Percentiles rank a stretch among this genome's conserved stretches.
Conservation (phyloP, 2,797 vertebrate genomes). For the Peromyscus attwateri region DNA sequence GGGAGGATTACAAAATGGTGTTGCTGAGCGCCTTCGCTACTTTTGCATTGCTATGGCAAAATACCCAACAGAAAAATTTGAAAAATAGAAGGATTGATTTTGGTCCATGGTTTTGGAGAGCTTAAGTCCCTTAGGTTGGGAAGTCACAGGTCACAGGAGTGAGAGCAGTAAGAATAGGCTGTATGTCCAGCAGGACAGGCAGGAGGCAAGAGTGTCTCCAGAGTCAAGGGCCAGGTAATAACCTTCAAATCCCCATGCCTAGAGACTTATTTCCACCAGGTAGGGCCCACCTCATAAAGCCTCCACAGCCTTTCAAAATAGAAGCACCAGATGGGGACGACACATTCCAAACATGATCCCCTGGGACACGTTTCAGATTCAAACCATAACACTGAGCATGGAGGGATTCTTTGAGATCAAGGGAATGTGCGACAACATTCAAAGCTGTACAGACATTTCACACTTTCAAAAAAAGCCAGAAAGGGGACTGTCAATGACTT, state of each 20-base stretch:
- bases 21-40: neutral
- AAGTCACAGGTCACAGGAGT: neutral
- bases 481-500: neutral
- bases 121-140: neutral
- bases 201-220: neutral
- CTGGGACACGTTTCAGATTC: neutral
- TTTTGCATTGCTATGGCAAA: neutral
- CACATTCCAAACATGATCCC: neutral
- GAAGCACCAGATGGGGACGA: neutral
- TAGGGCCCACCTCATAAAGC: neutral
- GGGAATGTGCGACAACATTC: neutral
- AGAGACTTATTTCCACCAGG: neutral
- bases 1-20: neutral
- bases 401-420: neutral
- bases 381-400: neutral
- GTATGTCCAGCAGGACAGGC: neutral
- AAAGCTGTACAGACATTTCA: neutral
- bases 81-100: neutral
- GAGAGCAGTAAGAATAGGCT: too few species aligned
- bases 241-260: neutral
- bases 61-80: neutral
- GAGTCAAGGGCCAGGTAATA: neutral
- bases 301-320: neutral
- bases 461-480: conserved; percentile 34
- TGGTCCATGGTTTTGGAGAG: neutral